phyloP scores from a whole-genome alignment of 1,140 invertebrate species.

The Hesperophylax magnus region DNA sequence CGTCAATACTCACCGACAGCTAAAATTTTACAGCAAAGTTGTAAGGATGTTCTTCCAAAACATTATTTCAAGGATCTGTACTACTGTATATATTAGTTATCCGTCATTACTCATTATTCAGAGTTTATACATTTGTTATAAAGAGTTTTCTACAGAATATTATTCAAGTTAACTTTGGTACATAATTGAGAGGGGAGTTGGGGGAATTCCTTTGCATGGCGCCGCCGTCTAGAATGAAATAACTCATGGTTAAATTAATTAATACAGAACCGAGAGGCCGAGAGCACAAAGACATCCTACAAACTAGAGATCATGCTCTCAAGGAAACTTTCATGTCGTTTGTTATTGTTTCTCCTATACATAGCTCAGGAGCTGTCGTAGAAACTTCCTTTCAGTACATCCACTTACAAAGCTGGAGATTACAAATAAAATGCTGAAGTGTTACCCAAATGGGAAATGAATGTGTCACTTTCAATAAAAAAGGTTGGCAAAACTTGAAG shows the following conservation, averaged over 20 bases:
- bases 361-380: background rate
- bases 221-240: slow-evolving; percentile 4
- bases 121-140: too few species aligned
- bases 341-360: slow-evolving; percentile 12
- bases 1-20: too few species aligned
- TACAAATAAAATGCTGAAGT: background rate
- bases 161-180: too few species aligned
- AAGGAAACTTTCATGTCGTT: slow-evolving; percentile 26
- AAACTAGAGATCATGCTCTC: slow-evolving; percentile 5
- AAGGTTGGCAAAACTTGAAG: too few species aligned
- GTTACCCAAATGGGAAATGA: background rate
- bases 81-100: too few species aligned
- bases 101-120: too few species aligned
- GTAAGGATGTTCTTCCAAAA: too few species aligned
- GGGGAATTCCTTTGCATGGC: slow-evolving; percentile 14
- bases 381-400: background rate
- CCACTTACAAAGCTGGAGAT: background rate
- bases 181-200: background rate
- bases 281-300: slow-evolving; percentile 7
- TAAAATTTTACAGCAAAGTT: too few species aligned
- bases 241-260: slow-evolving; percentile 33
- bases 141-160: too few species aligned
- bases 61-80: too few species aligned
- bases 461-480: too few species aligned
- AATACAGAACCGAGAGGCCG: background rate